Base-by-base conservation (phyloP, 2,888 invertebrate genomes). In the Mythimna lalbum region DNA sequence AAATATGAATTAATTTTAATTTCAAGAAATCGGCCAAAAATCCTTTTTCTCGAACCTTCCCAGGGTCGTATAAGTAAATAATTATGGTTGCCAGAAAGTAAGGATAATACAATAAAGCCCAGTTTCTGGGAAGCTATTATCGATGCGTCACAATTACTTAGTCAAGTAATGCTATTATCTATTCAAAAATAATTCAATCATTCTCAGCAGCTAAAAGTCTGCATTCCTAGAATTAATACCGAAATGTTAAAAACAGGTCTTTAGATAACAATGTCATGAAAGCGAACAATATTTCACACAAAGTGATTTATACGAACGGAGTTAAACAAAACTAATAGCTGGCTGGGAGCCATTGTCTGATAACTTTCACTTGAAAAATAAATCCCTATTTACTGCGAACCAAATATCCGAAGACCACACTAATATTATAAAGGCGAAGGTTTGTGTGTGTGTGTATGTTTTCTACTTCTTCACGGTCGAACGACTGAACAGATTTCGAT, bases 301-400 rank as follows among this genome's bases (percentile, higher is more conserved):
- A 60, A 21, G 60, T 82, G 68, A 79, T 69, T 69, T 73, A 82
- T 56, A 61, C 63, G 63, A 36, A 52, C 43, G 12, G 50, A 61
- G 47, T 65, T 27, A 68, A 67, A 72, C 49, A 77, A 71, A 59
- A 52, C n/a, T 49, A 74, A 75, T 60, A 62, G 75, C 66, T 69
- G 80, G 80, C 83, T 59, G 47, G 39, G 63, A 69, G 64, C 83
- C 75, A 80, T 83, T 64, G 64, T 69, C 50, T 63, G 61, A 59
- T 63, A 80, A 80, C 19, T 60, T 63, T 57, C 47, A 43, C 63
- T 39, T 66, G 47, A 9, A 69, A 79, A 79, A 73, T 82, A 61
- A 57, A 82, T n/a, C 47, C 62, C 23, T 72, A 56, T 78, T n/a
- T 66, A 66, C 43, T 23, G 63, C 49, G 39, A 43, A 33, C 61